phyloP scores from a whole-genome alignment of 2,113 vertebrate genomes.

The Albula glossodonta region DNA sequence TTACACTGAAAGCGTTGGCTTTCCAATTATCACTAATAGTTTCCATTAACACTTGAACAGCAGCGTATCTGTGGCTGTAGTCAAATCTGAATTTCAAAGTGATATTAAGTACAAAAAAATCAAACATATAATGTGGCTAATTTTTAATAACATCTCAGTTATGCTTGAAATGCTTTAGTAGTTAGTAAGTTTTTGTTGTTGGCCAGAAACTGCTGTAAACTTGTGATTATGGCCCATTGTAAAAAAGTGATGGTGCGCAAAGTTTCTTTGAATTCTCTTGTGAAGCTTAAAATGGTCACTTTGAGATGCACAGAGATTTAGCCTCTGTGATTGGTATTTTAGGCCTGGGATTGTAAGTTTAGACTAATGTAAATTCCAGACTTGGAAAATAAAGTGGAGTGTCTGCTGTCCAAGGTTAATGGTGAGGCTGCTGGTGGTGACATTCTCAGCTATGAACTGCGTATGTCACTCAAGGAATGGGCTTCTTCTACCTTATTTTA shows the following conservation, averaged over 20 bases:
- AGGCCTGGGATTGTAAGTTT: neutral
- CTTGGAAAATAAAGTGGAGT: neutral
- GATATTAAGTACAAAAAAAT: neutral
- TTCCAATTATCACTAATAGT: neutral
- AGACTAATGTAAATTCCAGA: neutral
- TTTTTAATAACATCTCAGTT: no score
- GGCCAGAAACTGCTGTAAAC: neutral
- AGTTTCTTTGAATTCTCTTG: neutral
- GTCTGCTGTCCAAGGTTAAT: slow-evolving; percentile 14
- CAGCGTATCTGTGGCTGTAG: neutral
- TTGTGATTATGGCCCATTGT: neutral
- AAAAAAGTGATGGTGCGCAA: neutral
- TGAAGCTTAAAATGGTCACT: neutral
- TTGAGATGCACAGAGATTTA: neutral
- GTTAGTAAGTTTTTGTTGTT: neutral
- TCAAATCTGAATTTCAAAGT: neutral
- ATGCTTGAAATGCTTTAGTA: neutral
- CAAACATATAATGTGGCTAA: neutral
- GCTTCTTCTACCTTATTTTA: neutral
- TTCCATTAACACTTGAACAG: slow-evolving; percentile 27
- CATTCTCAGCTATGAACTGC: neutral
- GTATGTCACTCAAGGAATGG: neutral
- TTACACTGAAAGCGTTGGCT: neutral
- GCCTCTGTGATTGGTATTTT: neutral
- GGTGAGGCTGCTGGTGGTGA: neutral